Percentiles rank a stretch among this genome's conserved stretches.
Evolutionary conservation across 23 tunicate genomes (phyloP).

Genomic region (Diplosoma virens): DNA sequence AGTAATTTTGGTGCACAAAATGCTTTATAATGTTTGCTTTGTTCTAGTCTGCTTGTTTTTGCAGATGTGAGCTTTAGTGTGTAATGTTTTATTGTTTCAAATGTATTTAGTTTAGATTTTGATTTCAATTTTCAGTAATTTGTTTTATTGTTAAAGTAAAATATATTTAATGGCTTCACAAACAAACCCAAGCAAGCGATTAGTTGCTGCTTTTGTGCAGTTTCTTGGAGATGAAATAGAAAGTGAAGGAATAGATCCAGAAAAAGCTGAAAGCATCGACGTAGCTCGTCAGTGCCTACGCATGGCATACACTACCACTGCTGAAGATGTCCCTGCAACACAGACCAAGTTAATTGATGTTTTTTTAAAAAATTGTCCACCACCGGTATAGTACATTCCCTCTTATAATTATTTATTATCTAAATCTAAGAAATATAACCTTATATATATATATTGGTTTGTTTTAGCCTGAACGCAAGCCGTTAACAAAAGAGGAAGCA

Average conservation of each 20-base stretch:
- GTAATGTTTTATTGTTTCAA: too few relatives aligned
- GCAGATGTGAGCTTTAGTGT: too few relatives aligned
- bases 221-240: slow-evolving; percentile 73
- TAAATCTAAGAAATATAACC: too few relatives aligned
- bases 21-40: too few relatives aligned
- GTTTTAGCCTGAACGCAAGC: slow-evolving; percentile 11
- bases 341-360: slow-evolving; percentile 54
- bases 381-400: too few relatives aligned
- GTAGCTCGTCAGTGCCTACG: slow-evolving; percentile 82
- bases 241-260: slow-evolving; percentile 50
- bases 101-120: too few relatives aligned
- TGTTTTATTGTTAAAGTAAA: too few relatives aligned
- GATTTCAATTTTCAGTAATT: too few relatives aligned
- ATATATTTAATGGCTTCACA: neutral
- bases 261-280: slow-evolving; percentile 72
- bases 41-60: too few relatives aligned
- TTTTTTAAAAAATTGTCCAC: slow-evolving; percentile 59
- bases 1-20: too few relatives aligned
- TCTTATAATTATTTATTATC: too few relatives aligned
- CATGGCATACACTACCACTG: slow-evolving; percentile 68
- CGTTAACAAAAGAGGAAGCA: slow-evolving; percentile 44
- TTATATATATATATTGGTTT: too few relatives aligned
- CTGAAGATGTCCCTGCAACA: slow-evolving; percentile 49
- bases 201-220: slow-evolving; percentile 66
- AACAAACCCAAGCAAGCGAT: slow-evolving; percentile 14